Conservation (phyloP, 2,888 invertebrate genomes). For the Sarcophaga rosellei region DNA sequence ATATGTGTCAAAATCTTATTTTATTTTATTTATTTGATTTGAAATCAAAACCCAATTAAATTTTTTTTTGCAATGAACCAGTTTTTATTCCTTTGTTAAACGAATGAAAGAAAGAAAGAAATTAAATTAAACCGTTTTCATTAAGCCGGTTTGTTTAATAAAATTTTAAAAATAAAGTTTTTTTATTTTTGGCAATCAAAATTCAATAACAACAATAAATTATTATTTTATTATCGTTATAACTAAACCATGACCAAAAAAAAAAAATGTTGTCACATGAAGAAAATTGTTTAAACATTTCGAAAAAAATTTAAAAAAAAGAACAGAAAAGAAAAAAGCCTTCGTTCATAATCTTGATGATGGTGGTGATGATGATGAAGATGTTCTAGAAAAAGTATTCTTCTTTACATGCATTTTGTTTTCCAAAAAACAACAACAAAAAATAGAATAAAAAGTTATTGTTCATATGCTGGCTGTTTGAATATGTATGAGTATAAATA, state of each 20-base stretch:
- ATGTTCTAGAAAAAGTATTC: slow-evolving; percentile 5
- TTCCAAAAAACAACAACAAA: background rate
- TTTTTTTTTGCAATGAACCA: slow-evolving; percentile 5
- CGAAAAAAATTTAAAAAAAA: background rate
- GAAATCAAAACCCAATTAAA: slow-evolving; percentile 23
- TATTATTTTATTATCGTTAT: background rate
- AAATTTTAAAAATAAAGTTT: background rate
- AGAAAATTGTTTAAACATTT: background rate
- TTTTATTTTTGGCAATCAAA: background rate
- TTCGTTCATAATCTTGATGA: background rate
- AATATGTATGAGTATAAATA: background rate
- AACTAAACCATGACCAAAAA: slow-evolving; percentile 38
- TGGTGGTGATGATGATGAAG: background rate
- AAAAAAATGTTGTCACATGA: background rate
- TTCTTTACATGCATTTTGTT: slow-evolving; percentile 10
- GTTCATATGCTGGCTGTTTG: background rate
- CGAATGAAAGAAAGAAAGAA: too few species aligned
- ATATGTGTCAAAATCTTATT: background rate
- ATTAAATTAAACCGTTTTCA: background rate
- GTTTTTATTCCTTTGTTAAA: slow-evolving; percentile 1
- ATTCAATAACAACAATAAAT: background rate
- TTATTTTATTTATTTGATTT: background rate
- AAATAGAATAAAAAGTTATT: background rate
- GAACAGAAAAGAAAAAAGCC: background rate
- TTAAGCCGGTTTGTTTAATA: background rate